Evolutionary conservation across 2,888 invertebrate species (phyloP).

Genomic region (Galeopsomyia nigrocyanea): DNA sequence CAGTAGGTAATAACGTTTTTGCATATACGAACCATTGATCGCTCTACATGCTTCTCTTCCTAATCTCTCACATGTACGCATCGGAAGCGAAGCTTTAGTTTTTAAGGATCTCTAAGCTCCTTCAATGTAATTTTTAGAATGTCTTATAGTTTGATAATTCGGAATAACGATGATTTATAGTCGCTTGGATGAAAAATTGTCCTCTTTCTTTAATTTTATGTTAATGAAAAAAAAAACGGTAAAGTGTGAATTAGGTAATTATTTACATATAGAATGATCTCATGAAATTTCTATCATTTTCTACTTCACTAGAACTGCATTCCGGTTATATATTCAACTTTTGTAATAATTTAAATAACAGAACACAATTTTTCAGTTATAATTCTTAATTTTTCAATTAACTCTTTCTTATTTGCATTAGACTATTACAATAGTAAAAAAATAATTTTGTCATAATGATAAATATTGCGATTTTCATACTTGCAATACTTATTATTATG

Average conservation of each 20-base stretch:
- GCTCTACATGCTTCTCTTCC: slow-evolving; percentile 18
- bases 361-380: background rate
- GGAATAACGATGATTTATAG: background rate
- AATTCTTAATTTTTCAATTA: too few relatives aligned
- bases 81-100: slow-evolving; percentile 26
- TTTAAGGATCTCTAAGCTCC: background rate
- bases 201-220: too few relatives aligned
- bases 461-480: slow-evolving; percentile 1
- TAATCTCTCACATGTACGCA: slow-evolving; percentile 38
- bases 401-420: background rate
- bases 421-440: background rate
- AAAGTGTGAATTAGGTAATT: background rate
- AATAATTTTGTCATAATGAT: slow-evolving; percentile 1
- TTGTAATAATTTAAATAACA: background rate
- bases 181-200: slow-evolving; percentile 1
- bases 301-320: slow-evolving; percentile 7
- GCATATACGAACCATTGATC: slow-evolving; percentile 15
- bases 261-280: background rate
- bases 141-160: slow-evolving; percentile 10
- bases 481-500: slow-evolving; percentile 8
- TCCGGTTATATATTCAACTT: background rate
- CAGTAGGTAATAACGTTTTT: slow-evolving; percentile 24
- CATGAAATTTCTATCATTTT: slow-evolving; percentile 20
- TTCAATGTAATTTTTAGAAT: slow-evolving; percentile 10
- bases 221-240: too few relatives aligned